phyloP scores from a whole-genome alignment of 2,888 invertebrate species.

The Epinotia demarniana region DNA sequence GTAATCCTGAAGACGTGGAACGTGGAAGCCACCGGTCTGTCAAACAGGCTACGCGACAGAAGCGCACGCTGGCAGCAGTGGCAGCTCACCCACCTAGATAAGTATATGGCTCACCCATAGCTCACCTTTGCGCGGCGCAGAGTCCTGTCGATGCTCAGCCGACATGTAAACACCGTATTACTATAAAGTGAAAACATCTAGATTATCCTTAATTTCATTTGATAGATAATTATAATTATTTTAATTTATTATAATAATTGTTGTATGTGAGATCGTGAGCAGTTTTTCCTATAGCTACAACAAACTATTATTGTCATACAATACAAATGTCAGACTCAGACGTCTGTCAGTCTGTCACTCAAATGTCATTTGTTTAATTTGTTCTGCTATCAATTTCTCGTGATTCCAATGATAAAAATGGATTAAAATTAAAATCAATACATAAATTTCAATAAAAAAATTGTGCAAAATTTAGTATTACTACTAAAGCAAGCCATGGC shows the following conservation, averaged over 20 bases:
- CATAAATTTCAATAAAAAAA: slow-evolving; percentile 2
- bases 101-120: too few species aligned
- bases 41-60: too few species aligned
- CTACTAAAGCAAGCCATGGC: slow-evolving; percentile 53
- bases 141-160: too few species aligned
- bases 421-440: slow-evolving; percentile 14
- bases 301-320: not conserved
- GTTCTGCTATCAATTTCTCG: slow-evolving; percentile 5
- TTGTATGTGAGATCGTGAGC: not conserved
- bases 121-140: too few species aligned
- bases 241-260: not conserved
- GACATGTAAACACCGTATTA: too few species aligned
- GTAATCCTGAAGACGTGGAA: too few species aligned
- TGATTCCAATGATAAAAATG: slow-evolving; percentile 34
- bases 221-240: too few species aligned
- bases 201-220: too few species aligned
- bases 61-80: too few species aligned
- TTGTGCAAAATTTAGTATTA: slow-evolving; percentile 12
- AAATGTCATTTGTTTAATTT: slow-evolving; percentile 42
- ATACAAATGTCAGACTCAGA: not conserved
- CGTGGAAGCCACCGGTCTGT: too few species aligned
- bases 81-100: too few species aligned
- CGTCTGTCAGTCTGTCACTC: slow-evolving; percentile 6
- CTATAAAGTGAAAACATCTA: too few species aligned
- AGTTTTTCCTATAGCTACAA: slow-evolving; percentile 8